A percentile compares a stretch with the other conserved stretches of the same genome.
Conservation (phyloP, 2,888 invertebrate species). For the Mycogona germanica region DNA sequence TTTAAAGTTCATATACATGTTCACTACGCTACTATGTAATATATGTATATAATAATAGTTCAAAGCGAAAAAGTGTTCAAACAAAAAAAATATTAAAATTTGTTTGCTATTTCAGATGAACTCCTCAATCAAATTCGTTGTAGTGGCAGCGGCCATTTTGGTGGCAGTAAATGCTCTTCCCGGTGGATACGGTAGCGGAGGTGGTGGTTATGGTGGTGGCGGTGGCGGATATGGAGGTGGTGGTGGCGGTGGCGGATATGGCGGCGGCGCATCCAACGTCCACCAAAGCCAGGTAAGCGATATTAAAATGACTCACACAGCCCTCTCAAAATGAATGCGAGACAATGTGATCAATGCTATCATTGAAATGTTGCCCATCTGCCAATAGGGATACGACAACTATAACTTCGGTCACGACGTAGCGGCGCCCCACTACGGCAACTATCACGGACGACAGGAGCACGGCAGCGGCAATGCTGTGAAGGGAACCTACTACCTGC, state of each 20-base stretch:
- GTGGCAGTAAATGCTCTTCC: constrained; percentile 4
- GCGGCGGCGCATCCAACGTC: neutral
- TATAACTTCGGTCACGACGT: constrained; percentile 15
- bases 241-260: neutral
- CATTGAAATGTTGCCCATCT: too few species aligned
- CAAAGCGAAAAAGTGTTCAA: too few species aligned
- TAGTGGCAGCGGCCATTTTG: neutral
- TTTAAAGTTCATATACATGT: neutral
- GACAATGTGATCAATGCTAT: neutral
- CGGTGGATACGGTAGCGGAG: constrained; percentile 9
- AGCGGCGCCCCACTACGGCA: constrained; percentile 12
- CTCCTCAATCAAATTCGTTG: neutral
- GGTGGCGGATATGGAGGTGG: neutral
- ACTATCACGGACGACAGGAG: constrained; percentile 16
- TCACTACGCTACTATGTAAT: neutral
- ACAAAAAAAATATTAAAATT: too few species aligned
- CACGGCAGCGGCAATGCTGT: constrained; percentile 8
- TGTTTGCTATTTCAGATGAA: constrained; percentile 11
- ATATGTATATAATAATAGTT: neutral
- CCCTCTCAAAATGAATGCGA: neutral
- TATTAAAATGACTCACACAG: neutral
- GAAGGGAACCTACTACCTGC: constrained; percentile 10
- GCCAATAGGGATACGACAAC: neutral
- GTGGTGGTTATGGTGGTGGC: neutral
- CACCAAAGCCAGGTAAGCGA: neutral